A percentile compares a stretch with the other conserved stretches of the same genome.
phyloP scores from a whole-genome alignment of 2,113 vertebrate genomes.

The Orthonyx spaldingii region DNA sequence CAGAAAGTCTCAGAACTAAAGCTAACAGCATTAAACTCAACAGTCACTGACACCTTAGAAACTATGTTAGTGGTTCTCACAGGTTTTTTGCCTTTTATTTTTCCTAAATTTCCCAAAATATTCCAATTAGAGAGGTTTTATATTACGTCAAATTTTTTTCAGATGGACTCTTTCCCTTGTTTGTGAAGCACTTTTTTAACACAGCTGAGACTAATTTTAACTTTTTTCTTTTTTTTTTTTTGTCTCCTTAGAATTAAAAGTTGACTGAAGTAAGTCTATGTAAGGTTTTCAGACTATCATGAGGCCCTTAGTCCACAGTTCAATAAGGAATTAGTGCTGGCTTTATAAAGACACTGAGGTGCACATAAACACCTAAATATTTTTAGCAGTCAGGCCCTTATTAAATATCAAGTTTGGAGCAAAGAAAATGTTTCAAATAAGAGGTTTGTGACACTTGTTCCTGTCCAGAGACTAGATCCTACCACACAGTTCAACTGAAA shows the following conservation, averaged over 20 bases:
- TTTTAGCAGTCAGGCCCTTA: background rate
- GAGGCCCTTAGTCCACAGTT: background rate
- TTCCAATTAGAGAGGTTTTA: background rate
- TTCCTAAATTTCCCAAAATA: background rate
- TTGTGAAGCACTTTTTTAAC: background rate
- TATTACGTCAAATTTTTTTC: background rate
- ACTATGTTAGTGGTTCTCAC: background rate
- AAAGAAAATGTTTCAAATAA: slow-evolving; percentile 8
- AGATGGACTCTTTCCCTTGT: background rate
- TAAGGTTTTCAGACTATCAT: background rate
- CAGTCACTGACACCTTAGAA: background rate
- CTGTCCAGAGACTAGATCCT: background rate
- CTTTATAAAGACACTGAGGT: background rate
- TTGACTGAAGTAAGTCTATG: background rate
- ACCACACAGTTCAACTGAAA: background rate
- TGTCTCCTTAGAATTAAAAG: background rate
- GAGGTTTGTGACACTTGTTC: background rate
- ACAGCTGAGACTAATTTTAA: background rate
- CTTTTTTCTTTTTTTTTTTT: background rate
- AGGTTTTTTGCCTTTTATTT: background rate
- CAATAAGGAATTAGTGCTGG: background rate
- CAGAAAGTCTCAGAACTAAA: background rate
- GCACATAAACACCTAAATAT: background rate
- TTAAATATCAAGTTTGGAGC: background rate
- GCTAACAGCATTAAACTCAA: background rate